phyloP scores from a whole-genome alignment of 2,113 vertebrate genomes.

The Electrona antarctica region DNA sequence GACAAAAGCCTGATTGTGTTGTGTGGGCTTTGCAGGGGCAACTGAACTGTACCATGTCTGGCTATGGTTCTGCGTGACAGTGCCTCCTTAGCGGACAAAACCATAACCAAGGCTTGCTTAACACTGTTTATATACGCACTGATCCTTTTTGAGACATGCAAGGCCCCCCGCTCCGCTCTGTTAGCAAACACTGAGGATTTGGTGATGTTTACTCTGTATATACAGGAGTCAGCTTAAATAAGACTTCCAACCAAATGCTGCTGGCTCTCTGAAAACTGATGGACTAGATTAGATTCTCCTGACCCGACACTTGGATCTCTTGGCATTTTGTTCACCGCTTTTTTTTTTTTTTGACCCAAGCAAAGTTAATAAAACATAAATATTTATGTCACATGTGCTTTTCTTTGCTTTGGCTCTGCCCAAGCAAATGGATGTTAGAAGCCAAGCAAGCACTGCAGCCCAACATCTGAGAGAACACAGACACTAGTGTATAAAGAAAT shows the following conservation, averaged over 20 bases:
- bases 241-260: slow-evolving; percentile 60
- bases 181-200: slow-evolving; percentile 74
- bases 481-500: background rate
- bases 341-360: slow-evolving; percentile 52
- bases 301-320: slow-evolving; percentile 56
- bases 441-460: slow-evolving; percentile 27
- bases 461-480: slow-evolving; percentile 56
- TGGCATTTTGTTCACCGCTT: slow-evolving; percentile 57
- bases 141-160: slow-evolving; percentile 76
- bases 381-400: slow-evolving; percentile 66
- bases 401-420: slow-evolving; percentile 46
- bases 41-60: slow-evolving; percentile 54
- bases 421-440: slow-evolving; percentile 32
- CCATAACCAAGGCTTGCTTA: slow-evolving; percentile 72
- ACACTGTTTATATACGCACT: slow-evolving; percentile 80
- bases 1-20: slow-evolving; percentile 55
- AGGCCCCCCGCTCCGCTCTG: slow-evolving; percentile 56
- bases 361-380: slow-evolving; percentile 73
- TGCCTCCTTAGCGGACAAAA: slow-evolving; percentile 70
- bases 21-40: slow-evolving; percentile 36
- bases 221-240: slow-evolving; percentile 80
- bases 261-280: slow-evolving; percentile 67
- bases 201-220: slow-evolving; percentile 77
- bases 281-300: slow-evolving; percentile 73
- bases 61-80: slow-evolving; percentile 76